A percentile compares a stretch with the other conserved stretches of the same genome.
Evolutionary conservation across 64 coral and sea anemone species (phyloP).

Genomic region (Hydrozoanthus tunicans): DNA sequence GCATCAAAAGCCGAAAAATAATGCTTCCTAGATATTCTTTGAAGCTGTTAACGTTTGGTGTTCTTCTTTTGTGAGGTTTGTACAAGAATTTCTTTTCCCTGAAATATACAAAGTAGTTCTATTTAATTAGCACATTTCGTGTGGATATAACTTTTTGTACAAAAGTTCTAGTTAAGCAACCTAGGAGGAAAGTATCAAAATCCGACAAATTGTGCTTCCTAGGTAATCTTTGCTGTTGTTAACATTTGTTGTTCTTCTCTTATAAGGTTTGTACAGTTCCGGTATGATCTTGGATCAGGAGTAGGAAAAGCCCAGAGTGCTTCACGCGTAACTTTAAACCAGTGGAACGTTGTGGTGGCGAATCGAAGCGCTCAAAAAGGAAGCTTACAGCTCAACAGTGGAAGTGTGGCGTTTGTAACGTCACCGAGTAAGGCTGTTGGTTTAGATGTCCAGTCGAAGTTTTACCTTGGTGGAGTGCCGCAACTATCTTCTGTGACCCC

Average conservation of each 20-base stretch:
- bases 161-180: too few species aligned
- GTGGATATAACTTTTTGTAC: too few species aligned
- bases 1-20: too few species aligned
- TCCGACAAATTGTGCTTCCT: too few species aligned
- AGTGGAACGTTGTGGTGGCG: conserved; percentile 52
- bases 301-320: conserved; percentile 44
- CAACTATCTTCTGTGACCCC: conserved; percentile 60
- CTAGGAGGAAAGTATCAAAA: too few species aligned
- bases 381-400: conserved; percentile 48
- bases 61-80: too few species aligned
- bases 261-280: conserved; percentile 70
- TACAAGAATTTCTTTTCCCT: too few species aligned
- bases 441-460: conserved; percentile 72
- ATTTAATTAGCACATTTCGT: too few species aligned
- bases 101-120: too few species aligned
- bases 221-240: too few species aligned
- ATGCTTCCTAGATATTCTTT: too few species aligned
- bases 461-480: conserved; percentile 84
- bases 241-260: background rate
- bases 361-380: conserved; percentile 49
- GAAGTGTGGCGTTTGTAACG: background rate
- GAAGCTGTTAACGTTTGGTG: too few species aligned
- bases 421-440: conserved; percentile 71
- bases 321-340: conserved; percentile 40
- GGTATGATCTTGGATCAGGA: conserved; percentile 78